Evolutionary conservation across 2,113 vertebrate genomes (phyloP), one percentile per base, ranked within the genome.

Genomic region (Arizona elegans): DNA sequence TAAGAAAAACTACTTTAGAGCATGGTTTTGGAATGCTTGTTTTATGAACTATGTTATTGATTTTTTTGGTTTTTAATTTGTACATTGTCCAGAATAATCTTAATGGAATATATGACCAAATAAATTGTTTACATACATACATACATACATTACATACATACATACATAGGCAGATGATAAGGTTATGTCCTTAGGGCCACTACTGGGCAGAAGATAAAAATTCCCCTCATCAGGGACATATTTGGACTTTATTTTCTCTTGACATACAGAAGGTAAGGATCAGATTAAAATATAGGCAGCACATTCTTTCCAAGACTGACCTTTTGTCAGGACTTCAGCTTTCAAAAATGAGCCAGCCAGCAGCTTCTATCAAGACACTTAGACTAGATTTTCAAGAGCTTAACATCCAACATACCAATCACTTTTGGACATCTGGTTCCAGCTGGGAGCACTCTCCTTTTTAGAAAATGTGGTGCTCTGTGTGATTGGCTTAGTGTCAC

Each of bases 401-500:
- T 6, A 87, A 52, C 88, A 43, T 91, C 47, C 52, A 81, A 50
- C 92, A 85, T 29, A 19, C 29, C 4, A 26, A 0, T 19, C 6
- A 65, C 81, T 29, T 90, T 26, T 92, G 50, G 53, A 13, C 15
- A 0, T 33, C 90, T 91, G 3, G 15, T 87, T n/a, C 89, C 53
- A 90, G 52, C 87, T 75, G 52, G 62, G 62, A 75, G 59, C 62
- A 89, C 33, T 47, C 62, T 89, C 62, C 59, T 89, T 54, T 92
- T 75, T 21, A 55, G 62, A 92, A 75, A 81, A 75, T 55, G 52
- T 53, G 58, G 86, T 53, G 91, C 91, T 62, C n/a, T n/a, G n/a
- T 87, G n/a, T 87, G 91, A 92, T 92, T 92, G 52, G 91, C 91
- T 62, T 65, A 62, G 86, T 65, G 56, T 70, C 29, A 50, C 58